A percentile compares a stretch with the other conserved stretches of the same genome.
phyloP scores from a whole-genome alignment of 2,888 invertebrate genomes.

The Oxystoma pomonae region DNA sequence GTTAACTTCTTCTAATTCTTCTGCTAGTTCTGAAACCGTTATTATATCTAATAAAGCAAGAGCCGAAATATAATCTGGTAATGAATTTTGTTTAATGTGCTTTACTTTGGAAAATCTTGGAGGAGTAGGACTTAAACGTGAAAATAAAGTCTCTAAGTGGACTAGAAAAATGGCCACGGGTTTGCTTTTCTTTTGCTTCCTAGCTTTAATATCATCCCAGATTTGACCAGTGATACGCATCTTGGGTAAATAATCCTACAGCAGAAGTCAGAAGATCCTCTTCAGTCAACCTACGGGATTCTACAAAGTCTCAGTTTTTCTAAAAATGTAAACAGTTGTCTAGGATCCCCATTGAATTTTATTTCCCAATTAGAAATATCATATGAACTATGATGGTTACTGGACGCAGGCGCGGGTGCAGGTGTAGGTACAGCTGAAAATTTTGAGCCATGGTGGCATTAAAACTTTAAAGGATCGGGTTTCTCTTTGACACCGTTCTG shows the following conservation, averaged over 20 bases:
- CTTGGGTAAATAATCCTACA: neutral
- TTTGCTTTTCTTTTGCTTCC: neutral
- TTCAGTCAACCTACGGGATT: neutral
- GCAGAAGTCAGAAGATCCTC: conserved; percentile 5
- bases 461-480: no score
- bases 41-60: no score
- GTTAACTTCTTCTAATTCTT: no score
- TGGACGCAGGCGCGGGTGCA: no score
- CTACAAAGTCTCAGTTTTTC: conserved; percentile 2
- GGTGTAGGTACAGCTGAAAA: no score
- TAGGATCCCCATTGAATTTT: neutral
- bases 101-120: neutral
- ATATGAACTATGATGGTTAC: no score
- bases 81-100: no score
- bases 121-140: neutral
- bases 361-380: no score
- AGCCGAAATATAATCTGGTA: no score
- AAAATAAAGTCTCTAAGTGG: neutral
- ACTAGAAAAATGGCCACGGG: neutral
- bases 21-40: no score
- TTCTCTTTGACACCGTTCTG: no score
- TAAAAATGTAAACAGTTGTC: neutral
- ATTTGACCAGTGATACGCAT: conserved; percentile 6
- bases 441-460: no score
- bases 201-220: neutral